A percentile compares a stretch with the other conserved stretches of the same genome.
Evolutionary conservation across 2,888 invertebrate species (phyloP).

Genomic region (Sericinus montela): DNA sequence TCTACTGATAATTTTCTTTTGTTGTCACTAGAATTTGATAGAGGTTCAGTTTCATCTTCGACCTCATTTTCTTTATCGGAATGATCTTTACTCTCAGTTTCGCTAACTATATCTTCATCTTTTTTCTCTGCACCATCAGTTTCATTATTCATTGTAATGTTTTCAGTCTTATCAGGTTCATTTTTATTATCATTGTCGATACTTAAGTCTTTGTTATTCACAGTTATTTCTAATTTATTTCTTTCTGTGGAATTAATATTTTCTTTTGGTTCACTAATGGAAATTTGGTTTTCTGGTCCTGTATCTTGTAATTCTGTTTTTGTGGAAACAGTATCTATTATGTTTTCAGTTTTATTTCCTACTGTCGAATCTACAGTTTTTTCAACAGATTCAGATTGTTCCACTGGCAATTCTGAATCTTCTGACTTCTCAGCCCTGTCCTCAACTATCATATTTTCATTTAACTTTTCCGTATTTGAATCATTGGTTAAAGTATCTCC

Average conservation of each 20-base stretch:
- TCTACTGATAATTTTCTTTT: constrained; percentile 55
- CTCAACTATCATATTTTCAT: not conserved
- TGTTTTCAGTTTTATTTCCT: not conserved
- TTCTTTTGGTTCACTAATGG: constrained; percentile 25
- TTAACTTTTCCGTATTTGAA: not conserved
- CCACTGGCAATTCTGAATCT: not conserved
- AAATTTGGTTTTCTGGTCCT: not conserved
- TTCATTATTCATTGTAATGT: not conserved
- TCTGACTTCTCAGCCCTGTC: not conserved
- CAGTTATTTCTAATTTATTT: not conserved
- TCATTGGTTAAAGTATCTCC: not conserved
- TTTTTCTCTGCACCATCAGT: not conserved
- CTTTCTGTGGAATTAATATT: constrained; percentile 28
- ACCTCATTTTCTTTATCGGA: constrained; percentile 9
- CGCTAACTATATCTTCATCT: constrained; percentile 16
- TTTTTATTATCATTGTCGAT: not conserved
- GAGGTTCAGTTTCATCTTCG: constrained; percentile 7
- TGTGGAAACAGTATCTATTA: not conserved
- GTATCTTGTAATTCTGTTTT: not conserved
- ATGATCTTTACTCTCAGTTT: constrained; percentile 5
- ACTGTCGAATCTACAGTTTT: not conserved
- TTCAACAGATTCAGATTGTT: not conserved
- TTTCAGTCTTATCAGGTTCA: not conserved
- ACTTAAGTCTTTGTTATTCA: not conserved
- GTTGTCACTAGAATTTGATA: constrained; percentile 27